These are phyloP conservation scores for Tragelaphus oryx DNA, from an alignment of 2,797 vertebrate genomes.

Conservation along the genomic window DNA sequence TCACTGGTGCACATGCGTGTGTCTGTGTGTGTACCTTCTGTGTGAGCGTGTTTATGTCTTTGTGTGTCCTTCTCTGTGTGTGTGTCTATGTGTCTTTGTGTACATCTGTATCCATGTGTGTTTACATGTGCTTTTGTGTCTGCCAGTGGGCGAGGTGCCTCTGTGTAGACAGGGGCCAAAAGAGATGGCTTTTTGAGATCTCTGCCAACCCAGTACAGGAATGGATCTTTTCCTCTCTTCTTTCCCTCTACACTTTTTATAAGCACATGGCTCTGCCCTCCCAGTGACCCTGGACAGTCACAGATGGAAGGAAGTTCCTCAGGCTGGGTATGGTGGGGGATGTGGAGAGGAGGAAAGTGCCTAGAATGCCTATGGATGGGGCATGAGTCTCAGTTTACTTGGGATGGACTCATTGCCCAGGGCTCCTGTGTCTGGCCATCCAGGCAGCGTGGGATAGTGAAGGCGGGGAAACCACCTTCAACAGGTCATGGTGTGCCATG, in stretches of 20 bases:
- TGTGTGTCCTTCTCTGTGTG: not conserved
- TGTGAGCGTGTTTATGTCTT: not conserved
- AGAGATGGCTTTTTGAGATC: constrained; percentile 4
- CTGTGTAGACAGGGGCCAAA: not conserved
- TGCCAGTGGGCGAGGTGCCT: not conserved
- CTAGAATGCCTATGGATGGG: not conserved
- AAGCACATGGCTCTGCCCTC: not conserved
- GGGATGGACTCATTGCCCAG: not conserved
- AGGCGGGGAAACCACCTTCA: not conserved
- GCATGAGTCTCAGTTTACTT: not conserved
- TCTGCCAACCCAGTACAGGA: not conserved
- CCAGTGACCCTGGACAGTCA: not conserved
- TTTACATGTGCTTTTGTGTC: not conserved
- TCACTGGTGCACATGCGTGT: not conserved
- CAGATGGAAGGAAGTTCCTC: not conserved
- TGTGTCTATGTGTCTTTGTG: not conserved
- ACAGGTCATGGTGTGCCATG: not conserved
- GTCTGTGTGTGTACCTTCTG: not conserved
- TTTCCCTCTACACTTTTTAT: not conserved
- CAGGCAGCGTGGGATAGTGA: not conserved
- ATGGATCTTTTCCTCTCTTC: not conserved
- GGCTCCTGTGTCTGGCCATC: not conserved
- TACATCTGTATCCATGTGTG: not conserved
- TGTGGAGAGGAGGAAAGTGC: not conserved
- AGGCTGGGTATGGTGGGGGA: not conserved